A percentile compares a stretch with the other conserved stretches of the same genome.
phyloP scores from a whole-genome alignment of 2,113 vertebrate genomes.

The Urocolius indicus region DNA sequence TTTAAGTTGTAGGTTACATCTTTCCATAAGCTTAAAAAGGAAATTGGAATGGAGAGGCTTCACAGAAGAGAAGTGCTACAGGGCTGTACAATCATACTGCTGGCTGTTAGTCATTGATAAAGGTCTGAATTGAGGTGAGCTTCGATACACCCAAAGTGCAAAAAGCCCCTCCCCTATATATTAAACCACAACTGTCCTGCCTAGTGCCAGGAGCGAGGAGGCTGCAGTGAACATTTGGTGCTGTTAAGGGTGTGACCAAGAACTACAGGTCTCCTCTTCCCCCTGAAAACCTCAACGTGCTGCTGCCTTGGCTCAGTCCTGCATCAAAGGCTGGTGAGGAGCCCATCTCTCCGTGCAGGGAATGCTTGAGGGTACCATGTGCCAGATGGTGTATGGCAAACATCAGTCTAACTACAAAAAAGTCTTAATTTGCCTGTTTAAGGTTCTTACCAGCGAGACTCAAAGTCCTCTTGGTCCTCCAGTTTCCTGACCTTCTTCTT shows the following conservation, averaged over 20 bases:
- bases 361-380: neutral
- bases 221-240: neutral
- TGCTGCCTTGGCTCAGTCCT: neutral
- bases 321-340: neutral
- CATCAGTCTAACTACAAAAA: neutral
- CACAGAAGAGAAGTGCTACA: neutral
- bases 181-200: neutral
- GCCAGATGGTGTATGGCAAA: neutral
- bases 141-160: neutral
- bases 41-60: neutral
- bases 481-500: constrained; percentile 98
- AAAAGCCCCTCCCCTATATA: too few species aligned
- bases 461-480: constrained; percentile 95
- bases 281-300: neutral
- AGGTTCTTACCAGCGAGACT: constrained; percentile 91
- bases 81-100: fast-evolving
- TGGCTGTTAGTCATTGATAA: neutral
- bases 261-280: neutral
- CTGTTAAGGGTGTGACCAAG: neutral
- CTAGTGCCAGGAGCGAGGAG: neutral
- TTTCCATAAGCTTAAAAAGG: constrained; percentile 87
- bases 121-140: neutral
- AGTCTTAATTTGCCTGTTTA: neutral
- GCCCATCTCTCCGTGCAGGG: neutral
- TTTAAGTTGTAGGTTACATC: constrained; percentile 97